A percentile compares a stretch with the other conserved stretches of the same genome.
These are phyloP conservation scores for Cabera pusaria DNA, from an alignment of 2,888 invertebrate species.

Conservation along the genomic window DNA sequence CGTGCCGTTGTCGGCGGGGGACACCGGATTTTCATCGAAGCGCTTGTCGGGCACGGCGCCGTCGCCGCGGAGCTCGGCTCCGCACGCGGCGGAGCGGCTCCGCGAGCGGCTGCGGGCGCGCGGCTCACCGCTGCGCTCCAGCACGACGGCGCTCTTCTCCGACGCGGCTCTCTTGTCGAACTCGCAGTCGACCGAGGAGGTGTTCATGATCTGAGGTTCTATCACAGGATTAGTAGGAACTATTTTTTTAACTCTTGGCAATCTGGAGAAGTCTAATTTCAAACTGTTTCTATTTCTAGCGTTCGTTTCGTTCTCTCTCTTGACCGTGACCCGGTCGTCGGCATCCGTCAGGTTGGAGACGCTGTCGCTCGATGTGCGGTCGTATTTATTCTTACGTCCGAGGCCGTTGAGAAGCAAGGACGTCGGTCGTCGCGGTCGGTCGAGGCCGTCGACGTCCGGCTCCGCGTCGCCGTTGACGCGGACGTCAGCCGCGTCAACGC, in stretches of 20 bases:
- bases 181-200: slow-evolving; percentile 59
- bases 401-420: slow-evolving; percentile 80
- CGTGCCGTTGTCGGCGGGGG: slow-evolving; percentile 48
- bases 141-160: slow-evolving; percentile 52
- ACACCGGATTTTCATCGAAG: slow-evolving; percentile 49
- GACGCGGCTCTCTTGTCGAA: slow-evolving; percentile 55
- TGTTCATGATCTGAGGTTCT: slow-evolving; percentile 74
- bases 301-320: slow-evolving; percentile 59
- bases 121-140: slow-evolving; percentile 49
- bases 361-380: slow-evolving; percentile 72
- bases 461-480: slow-evolving; percentile 41
- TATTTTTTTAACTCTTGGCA: slow-evolving; percentile 83
- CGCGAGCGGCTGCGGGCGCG: slow-evolving; percentile 65
- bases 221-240: slow-evolving; percentile 82
- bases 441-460: slow-evolving; percentile 45
- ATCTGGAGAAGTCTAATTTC: slow-evolving; percentile 85
- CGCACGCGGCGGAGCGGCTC: slow-evolving; percentile 69
- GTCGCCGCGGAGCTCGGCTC: slow-evolving; percentile 78
- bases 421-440: slow-evolving; percentile 76
- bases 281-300: slow-evolving; percentile 73
- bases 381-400: slow-evolving; percentile 76
- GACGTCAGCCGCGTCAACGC: slow-evolving; percentile 37
- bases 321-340: slow-evolving; percentile 50
- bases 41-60: slow-evolving; percentile 56
- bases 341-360: slow-evolving; percentile 45